phyloP scores from a whole-genome alignment of 2,113 vertebrate genomes.

The Colaptes auratus region DNA sequence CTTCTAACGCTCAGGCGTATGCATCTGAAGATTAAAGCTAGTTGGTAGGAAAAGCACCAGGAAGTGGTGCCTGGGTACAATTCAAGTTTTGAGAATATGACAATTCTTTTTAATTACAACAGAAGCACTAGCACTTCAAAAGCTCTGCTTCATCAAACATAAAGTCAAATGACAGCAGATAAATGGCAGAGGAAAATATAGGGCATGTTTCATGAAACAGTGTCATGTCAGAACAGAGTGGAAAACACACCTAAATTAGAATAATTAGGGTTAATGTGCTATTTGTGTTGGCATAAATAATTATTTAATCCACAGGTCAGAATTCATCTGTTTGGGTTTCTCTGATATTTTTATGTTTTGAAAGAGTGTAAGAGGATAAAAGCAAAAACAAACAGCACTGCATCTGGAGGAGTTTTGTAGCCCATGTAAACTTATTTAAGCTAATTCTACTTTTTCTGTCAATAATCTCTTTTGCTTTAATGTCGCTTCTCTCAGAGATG shows the following conservation, averaged over 20 bases:
- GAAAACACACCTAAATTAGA: neutral
- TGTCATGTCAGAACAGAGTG: neutral
- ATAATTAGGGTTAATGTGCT: neutral
- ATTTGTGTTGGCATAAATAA: neutral
- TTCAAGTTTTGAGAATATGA: neutral
- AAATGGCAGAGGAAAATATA: neutral
- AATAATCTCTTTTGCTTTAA: neutral
- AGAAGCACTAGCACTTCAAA: neutral
- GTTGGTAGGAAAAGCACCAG: neutral
- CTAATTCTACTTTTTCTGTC: constrained; percentile 7
- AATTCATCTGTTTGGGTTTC: neutral
- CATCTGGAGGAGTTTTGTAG: neutral
- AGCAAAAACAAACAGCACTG: neutral
- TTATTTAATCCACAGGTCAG: neutral
- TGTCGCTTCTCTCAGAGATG: neutral
- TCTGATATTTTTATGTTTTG: neutral
- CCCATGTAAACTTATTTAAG: neutral
- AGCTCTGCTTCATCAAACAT: neutral
- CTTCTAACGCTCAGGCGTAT: neutral
- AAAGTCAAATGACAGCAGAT: neutral
- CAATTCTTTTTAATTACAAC: neutral
- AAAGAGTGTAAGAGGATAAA: neutral
- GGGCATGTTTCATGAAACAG: neutral
- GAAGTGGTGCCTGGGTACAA: neutral
- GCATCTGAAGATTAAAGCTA: neutral